Percentiles rank a stretch among this genome's conserved stretches.
Evolutionary conservation across 2,888 invertebrate genomes (phyloP).

Genomic region (Rhyacophila evoluta): DNA sequence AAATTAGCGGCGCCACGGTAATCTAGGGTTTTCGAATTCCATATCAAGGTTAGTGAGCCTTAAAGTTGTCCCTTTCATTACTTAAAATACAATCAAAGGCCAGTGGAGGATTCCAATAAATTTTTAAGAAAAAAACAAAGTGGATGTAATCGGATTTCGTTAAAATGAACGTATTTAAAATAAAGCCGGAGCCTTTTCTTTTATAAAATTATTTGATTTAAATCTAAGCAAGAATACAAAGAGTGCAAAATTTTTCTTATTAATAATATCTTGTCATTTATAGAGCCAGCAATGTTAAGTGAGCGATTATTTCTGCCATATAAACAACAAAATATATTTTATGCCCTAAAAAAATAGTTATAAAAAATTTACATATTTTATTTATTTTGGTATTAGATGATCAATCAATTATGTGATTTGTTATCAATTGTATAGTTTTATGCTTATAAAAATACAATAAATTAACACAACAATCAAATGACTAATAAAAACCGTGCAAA

Average conservation of each 20-base stretch:
- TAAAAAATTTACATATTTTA: no score
- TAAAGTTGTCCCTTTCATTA: not conserved
- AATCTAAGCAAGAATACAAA: not conserved
- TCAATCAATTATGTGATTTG: no score
- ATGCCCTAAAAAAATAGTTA: no score
- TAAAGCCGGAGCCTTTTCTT: not conserved
- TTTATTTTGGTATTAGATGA: no score
- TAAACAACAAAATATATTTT: no score
- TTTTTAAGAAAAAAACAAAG: not conserved
- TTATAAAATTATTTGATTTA: not conserved
- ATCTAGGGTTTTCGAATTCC: not conserved
- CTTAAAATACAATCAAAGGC: not conserved
- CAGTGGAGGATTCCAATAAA: not conserved
- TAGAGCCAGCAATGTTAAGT: no score
- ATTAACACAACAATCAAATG: no score
- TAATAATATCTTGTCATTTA: not conserved
- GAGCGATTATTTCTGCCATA: no score
- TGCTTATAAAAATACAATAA: no score
- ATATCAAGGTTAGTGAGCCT: conserved; percentile 7
- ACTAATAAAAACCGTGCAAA: no score
- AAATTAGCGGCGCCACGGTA: conserved; percentile 6
- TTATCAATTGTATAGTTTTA: no score
- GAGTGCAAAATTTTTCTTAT: not conserved
- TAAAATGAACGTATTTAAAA: not conserved
- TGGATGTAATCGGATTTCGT: not conserved